These are phyloP conservation scores for Pseudochaenichthys georgianus DNA, from an alignment of 2,797 vertebrate species.

Conservation along the genomic window DNA sequence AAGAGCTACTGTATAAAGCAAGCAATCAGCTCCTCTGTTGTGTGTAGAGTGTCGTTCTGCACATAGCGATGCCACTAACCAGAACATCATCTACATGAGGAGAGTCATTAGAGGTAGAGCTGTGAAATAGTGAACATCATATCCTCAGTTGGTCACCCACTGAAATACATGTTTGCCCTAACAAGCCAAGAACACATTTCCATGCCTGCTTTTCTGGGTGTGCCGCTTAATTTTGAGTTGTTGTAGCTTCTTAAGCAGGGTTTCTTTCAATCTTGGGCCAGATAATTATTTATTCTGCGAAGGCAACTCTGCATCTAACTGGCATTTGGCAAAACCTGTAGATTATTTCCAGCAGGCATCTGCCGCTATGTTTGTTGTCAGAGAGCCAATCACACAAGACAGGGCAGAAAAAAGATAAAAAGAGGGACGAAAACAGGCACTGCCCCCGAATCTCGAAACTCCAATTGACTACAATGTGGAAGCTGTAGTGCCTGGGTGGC, in stretches of 20 bases:
- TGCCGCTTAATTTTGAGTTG: not conserved
- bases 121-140: constrained; percentile 8
- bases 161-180: not conserved
- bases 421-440: constrained; percentile 41
- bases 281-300: constrained; percentile 4
- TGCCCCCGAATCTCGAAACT: constrained; percentile 60
- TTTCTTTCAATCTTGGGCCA: constrained; percentile 23
- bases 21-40: constrained; percentile 9
- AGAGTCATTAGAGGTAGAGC: not conserved
- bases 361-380: constrained; percentile 48
- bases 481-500: constrained; percentile 47
- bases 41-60: constrained; percentile 6
- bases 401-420: constrained; percentile 55
- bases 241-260: constrained; percentile 8
- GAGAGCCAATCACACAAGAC: constrained; percentile 51
- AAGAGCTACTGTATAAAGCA: not conserved
- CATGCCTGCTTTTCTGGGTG: not conserved
- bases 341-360: constrained; percentile 40
- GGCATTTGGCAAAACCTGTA: constrained; percentile 58
- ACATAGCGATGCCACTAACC: constrained; percentile 6
- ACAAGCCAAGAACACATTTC: not conserved
- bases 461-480: constrained; percentile 53
- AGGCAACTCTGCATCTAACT: constrained; percentile 28
- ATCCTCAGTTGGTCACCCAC: not conserved
- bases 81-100: constrained; percentile 5